A percentile compares a stretch with the other conserved stretches of the same genome.
Conservation (phyloP, 2,113 vertebrate species). For the Holacanthus passer region DNA sequence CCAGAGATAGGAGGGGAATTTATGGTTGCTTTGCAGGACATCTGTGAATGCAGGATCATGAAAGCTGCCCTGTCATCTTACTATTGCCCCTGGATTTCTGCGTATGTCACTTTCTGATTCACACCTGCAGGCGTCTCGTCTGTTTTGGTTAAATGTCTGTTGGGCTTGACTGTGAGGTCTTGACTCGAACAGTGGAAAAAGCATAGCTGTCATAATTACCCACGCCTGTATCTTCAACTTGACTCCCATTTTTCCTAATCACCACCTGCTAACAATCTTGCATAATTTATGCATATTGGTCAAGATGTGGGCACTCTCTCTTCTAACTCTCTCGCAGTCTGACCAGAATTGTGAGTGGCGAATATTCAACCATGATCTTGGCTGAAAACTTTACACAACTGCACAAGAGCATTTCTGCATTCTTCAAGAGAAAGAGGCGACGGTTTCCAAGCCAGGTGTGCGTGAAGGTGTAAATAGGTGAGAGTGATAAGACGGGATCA, state of each 20-base stretch:
- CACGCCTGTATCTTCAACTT: conserved; percentile 27
- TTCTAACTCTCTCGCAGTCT: conserved; percentile 15
- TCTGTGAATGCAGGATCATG: conserved; percentile 29
- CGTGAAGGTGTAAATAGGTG: conserved; percentile 7
- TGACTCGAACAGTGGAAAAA: conserved; percentile 38
- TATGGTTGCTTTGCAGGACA: conserved; percentile 33
- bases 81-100: conserved; percentile 31
- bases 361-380: conserved; percentile 51
- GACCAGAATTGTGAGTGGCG: conserved; percentile 50
- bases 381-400: conserved; percentile 26
- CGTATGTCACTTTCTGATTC: conserved; percentile 15
- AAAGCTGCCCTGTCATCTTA: conserved; percentile 21
- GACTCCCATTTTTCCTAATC: conserved; percentile 57
- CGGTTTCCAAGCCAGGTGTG: conserved; percentile 28
- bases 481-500: conserved; percentile 28
- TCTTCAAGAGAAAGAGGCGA: background rate
- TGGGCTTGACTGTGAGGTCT: conserved; percentile 64
- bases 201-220: conserved; percentile 63
- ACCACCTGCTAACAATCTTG: conserved; percentile 54
- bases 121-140: conserved; percentile 9
- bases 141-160: conserved; percentile 33
- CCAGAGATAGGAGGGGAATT: conserved; percentile 31
- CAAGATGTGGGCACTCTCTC: conserved; percentile 43
- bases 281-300: conserved; percentile 56
- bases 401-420: conserved; percentile 37